Evolutionary conservation across 64 coral and sea anemone species (phyloP).

Genomic region (Porites australiensis): DNA sequence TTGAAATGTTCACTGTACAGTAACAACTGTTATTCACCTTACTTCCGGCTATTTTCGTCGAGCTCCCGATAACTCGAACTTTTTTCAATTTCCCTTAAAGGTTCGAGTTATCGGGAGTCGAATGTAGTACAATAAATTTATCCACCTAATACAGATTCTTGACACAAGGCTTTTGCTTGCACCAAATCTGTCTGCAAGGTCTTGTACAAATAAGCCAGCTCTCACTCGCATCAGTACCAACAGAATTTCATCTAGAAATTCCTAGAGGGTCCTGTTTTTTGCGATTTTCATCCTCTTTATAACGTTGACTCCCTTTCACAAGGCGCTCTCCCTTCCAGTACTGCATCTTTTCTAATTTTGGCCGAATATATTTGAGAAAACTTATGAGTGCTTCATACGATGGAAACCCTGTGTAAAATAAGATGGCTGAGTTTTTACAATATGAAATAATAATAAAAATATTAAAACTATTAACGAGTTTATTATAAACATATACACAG

Average conservation of each 20-base stretch:
- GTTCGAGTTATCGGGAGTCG: no score
- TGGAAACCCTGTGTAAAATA: constrained; percentile 54
- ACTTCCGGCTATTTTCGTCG: no score
- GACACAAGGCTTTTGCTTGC: constrained; percentile 32
- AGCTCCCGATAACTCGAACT: no score
- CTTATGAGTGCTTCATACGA: constrained; percentile 3
- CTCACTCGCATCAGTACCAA: constrained; percentile 44
- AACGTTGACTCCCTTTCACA: neutral
- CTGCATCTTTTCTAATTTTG: constrained; percentile 54
- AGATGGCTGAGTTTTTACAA: constrained; percentile 24
- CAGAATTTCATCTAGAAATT: constrained; percentile 28
- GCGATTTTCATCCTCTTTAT: constrained; percentile 7
- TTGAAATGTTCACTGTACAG: no score
- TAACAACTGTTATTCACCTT: no score
- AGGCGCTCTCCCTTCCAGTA: constrained; percentile 41
- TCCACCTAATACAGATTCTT: constrained; percentile 30
- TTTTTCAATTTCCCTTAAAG: no score
- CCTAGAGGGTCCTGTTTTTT: constrained; percentile 47
- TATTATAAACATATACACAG: no score
- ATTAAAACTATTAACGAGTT: no score
- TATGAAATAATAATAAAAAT: no score
- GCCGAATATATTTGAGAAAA: constrained; percentile 35
- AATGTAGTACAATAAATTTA: constrained; percentile 49
- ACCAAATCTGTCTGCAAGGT: constrained; percentile 48
- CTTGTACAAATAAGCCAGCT: constrained; percentile 40